Base-by-base conservation (phyloP, 2,113 vertebrate genomes). In the Ictidomys tridecemlineatus region DNA sequence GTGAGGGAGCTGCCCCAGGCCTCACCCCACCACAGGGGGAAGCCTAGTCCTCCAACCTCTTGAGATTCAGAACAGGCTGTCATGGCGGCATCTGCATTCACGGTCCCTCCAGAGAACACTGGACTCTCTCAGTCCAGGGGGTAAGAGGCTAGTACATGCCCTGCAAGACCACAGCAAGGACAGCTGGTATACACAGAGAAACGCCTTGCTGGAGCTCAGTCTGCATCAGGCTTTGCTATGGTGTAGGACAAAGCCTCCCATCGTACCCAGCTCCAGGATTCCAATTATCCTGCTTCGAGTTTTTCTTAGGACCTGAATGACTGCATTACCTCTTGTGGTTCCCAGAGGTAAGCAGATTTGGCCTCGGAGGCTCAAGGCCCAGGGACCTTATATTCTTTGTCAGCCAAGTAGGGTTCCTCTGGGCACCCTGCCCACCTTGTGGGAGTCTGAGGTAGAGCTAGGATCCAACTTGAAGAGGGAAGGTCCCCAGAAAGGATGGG, bases 31-130 rank as follows among this genome's bases (percentile, higher is more conserved):
- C 45, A 5, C 1, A 56, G 76, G 56, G n/a, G 30, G 17, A 5
- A 0, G 5, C 39, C 70, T 18, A 1, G 5, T 28, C 22, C 34
- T 16, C 28, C 13, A 20, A 1, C 9, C 30, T n/a, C 9, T 3
- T 1, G 22, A 73, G 53, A 63, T 32, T 37, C 83, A 73, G 82
- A 7, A 13, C 20, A 12, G 20, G 18, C 12, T 39, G 69, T 34
- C 26, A 30, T 5, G 8, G 16, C 45, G 24, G 28, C 11, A 1
- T 89, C 4, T 20, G 22, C 30, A 32, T 20, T 14, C 30, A 32
- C 14, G 3, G 8, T 17, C 32, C 82, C 45, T 17, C 8, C 42
- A 85, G 82, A 67, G 9, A 22, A 24, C 16, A 39, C 30, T 73
- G 32, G 30, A 39, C 51, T 37, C 58, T 32, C 63, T 37, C 4